Evolutionary conservation across 2,113 vertebrate genomes (phyloP), one percentile per base, ranked within the genome.

Genomic region (Parotia lawesii): DNA sequence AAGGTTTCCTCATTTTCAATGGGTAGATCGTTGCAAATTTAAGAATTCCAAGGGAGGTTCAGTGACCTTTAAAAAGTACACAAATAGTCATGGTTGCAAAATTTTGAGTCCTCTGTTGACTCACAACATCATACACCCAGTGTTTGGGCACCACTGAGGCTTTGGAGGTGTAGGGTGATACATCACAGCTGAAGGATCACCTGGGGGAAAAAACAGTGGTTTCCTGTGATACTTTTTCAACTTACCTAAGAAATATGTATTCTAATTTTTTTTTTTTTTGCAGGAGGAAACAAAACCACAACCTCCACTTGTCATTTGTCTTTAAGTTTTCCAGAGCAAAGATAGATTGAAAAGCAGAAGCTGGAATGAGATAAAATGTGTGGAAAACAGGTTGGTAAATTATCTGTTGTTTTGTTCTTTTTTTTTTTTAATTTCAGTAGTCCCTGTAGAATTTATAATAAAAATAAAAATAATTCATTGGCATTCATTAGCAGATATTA

Each of bases 91-190:
- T 1, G 6, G 13, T 13, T 37, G 51, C 24, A 47, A 45, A 35
- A 42, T 12, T 9, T 12, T n/a, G 28, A 37, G 22, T 38, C 15
- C 18, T 69, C 40, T 47, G 11, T 3, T 31, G 21, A 23, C 19
- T 42, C 19, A 35, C 0, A 4, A 33, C 15, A 7, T 44, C 19
- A 9, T 23, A 15, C 2, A 48, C 2, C 5, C 15, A 11, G 5
- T 6, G 24, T 44, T 11, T 33, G 47, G 37, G 28, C 5, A 5
- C 12, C 13, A 3, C 21, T 12, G 35, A 65, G 25, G 28, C 15
- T 42, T 42, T 47, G 28, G 16, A 24, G 33, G 21, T 22, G 11
- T 23, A 27, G 6, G 9, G 23, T 3, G 4, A 6, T 8, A 12
- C 10, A 20, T 24, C 40, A 31, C 20, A 33, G 14, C 3, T 13